phyloP scores from a whole-genome alignment of 2,888 invertebrate genomes.

The Spilarctia lutea region DNA sequence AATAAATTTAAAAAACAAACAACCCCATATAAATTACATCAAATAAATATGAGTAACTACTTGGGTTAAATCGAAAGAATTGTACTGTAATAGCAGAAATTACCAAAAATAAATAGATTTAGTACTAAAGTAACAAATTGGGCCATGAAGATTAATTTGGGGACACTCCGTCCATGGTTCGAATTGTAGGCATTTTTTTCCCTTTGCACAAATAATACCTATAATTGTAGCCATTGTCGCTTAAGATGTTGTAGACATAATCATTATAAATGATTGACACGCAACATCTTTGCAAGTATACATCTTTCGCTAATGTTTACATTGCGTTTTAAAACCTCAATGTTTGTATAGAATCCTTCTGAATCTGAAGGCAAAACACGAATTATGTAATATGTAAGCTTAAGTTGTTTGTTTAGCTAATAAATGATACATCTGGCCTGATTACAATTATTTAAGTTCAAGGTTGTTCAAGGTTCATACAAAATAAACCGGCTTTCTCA shows the following conservation, averaged over 20 bases:
- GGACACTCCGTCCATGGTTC: conserved; percentile 36
- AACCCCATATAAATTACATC: too few species aligned
- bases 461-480: background rate
- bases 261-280: conserved; percentile 46
- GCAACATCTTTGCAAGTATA: conserved; percentile 55
- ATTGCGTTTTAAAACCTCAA: conserved; percentile 24
- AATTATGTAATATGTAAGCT: background rate
- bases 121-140: conserved; percentile 9
- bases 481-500: background rate
- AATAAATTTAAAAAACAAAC: too few species aligned
- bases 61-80: too few species aligned
- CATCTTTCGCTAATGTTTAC: conserved; percentile 36
- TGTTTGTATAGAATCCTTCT: conserved; percentile 8
- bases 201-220: conserved; percentile 15
- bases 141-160: conserved; percentile 36
- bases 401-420: background rate
- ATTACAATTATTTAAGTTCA: conserved; percentile 13
- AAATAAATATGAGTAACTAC: too few species aligned
- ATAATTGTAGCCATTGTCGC: conserved; percentile 67
- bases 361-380: background rate
- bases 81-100: background rate
- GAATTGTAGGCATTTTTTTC: conserved; percentile 54
- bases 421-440: background rate
- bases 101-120: background rate
- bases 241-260: conserved; percentile 34